Conservation (phyloP, 2,888 invertebrate genomes). For the Fabriciana adippe region DNA sequence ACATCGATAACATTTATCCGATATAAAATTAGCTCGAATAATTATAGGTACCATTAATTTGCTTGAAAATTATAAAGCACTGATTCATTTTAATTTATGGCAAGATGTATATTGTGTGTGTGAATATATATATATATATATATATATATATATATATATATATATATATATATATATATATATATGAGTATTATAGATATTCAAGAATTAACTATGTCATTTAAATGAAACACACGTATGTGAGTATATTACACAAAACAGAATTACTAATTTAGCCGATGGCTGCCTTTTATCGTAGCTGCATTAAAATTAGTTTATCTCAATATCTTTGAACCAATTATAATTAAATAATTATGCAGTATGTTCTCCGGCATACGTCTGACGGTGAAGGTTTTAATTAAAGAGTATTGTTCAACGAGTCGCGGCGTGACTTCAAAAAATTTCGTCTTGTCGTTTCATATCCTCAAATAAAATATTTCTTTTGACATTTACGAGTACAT, state of each 20-base stretch:
- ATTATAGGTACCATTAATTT: constrained; percentile 14
- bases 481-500: constrained; percentile 46
- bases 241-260: too few species aligned
- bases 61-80: constrained; percentile 4
- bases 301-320: constrained; percentile 49
- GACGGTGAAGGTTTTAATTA: constrained; percentile 70
- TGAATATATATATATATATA: too few species aligned
- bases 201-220: too few species aligned
- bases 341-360: constrained; percentile 71
- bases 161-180: too few species aligned
- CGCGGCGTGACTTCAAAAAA: constrained; percentile 73
- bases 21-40: constrained; percentile 57
- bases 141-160: too few species aligned
- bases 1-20: constrained; percentile 53
- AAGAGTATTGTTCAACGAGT: constrained; percentile 72
- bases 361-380: constrained; percentile 54
- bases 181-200: too few species aligned
- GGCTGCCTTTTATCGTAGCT: constrained; percentile 3
- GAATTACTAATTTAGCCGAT: too few species aligned
- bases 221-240: too few species aligned
- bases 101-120: too few species aligned
- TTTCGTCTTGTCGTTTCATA: constrained; percentile 58
- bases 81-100: too few species aligned
- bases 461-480: constrained; percentile 58
- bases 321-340: constrained; percentile 55